Evolutionary conservation across 2,797 vertebrate species (phyloP), one percentile per base, ranked within the genome.

Genomic region (Acestrorhynchus altus): DNA sequence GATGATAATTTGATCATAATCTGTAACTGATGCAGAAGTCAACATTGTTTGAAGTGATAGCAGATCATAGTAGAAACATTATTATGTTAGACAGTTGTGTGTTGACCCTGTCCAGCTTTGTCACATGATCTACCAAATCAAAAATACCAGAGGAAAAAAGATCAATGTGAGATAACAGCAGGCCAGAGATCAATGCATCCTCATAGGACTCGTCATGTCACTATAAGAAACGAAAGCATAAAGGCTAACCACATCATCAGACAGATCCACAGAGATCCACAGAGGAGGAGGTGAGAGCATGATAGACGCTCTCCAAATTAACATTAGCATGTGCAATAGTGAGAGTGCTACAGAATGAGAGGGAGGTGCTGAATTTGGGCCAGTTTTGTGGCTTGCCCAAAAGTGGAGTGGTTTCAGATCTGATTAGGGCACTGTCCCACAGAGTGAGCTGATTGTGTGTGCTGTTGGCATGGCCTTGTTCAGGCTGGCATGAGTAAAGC

Each of bases 131-230:
- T 57, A 18, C 64, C 46, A 4, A 46, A 74, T 61, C 42, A 61
- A 71, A 79, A 77, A 68, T 49, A 79, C 40, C 15, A 57, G 31
- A 28, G 40, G 35, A 65, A 52, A 78, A 78, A 79, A 78, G 76
- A 79, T 76, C 64, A 31, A 76, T 76, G 57, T 18, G 63, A 63
- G 20, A 60, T 78, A 74, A 70, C 54, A 59, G 47, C 51, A 9
- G 68, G 44, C 35, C 42, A 24, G 12, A 71, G 65, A 80, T 84
- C 65, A 80, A 20, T 74, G 60, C 20, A 24, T 28, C 35, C 18
- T 59, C 69, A 68, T 26, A 26, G 11, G 73, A 65, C 44, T 35
- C 35, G 44, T 39, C 22, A 13, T 70, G 76, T 59, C 64, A 79
- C 72, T 46, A 22, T 40, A 46, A 68, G 54, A 56, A 71, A 83